Percentiles rank a stretch among this genome's conserved stretches.
These are phyloP conservation scores for Morpho helenor DNA, from an alignment of 2,888 invertebrate species.

Conservation along the genomic window DNA sequence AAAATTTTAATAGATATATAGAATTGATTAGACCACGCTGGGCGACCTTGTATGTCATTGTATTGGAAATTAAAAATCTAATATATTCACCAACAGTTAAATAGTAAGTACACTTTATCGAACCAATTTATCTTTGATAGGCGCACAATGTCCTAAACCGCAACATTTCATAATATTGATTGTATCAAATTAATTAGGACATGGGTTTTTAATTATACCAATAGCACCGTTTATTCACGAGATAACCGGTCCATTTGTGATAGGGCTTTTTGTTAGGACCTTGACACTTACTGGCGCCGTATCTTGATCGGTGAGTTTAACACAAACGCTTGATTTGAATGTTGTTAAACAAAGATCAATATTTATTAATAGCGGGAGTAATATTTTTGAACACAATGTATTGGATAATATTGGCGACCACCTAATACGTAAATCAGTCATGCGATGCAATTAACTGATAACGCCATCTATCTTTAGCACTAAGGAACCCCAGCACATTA, in stretches of 20 bases:
- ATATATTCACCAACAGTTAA: slow-evolving; percentile 24
- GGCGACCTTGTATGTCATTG: slow-evolving; percentile 1
- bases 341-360: neutral
- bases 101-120: slow-evolving; percentile 46
- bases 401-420: neutral
- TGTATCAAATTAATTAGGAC: slow-evolving; percentile 58
- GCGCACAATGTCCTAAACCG: slow-evolving; percentile 35
- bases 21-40: neutral
- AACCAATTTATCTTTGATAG: slow-evolving; percentile 48
- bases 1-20: neutral
- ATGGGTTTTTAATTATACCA: slow-evolving; percentile 53
- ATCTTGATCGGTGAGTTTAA: slow-evolving; percentile 23
- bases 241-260: slow-evolving; percentile 26
- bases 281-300: slow-evolving; percentile 27
- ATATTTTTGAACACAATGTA: neutral
- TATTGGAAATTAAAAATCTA: slow-evolving; percentile 1
- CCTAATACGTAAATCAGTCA: too few species aligned
- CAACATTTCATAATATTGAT: slow-evolving; percentile 53
- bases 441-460: too few species aligned
- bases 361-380: too few species aligned
- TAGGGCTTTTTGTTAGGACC: slow-evolving; percentile 28
- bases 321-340: slow-evolving; percentile 20
- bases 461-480: too few species aligned
- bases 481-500: too few species aligned
- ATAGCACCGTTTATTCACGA: slow-evolving; percentile 21